phyloP scores from a whole-genome alignment of 2,888 invertebrate species.

The Atethmia centrago region DNA sequence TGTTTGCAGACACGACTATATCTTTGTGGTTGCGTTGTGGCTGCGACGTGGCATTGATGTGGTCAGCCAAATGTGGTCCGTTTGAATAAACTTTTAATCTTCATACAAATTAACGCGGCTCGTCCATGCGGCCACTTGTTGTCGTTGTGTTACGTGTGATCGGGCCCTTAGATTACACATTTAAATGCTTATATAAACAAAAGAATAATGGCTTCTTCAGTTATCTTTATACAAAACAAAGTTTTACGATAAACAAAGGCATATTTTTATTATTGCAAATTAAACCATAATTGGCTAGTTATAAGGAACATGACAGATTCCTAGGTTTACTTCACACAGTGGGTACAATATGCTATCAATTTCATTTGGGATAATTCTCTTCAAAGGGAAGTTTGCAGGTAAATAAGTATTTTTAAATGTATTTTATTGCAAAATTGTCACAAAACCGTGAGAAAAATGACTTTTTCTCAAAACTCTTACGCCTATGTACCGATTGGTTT shows the following conservation, averaged over 20 bases:
- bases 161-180: too few species aligned
- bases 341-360: too few species aligned
- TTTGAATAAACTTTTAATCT: too few species aligned
- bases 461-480: too few species aligned
- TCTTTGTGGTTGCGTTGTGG: too few species aligned
- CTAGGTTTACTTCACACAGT: background rate
- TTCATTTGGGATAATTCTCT: background rate
- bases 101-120: too few species aligned
- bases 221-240: background rate
- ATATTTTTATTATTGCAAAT: background rate
- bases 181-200: background rate
- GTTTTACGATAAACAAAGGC: background rate
- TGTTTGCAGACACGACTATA: too few species aligned
- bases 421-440: background rate
- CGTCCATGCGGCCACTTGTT: too few species aligned
- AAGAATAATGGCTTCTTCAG: background rate
- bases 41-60: too few species aligned
- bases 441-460: background rate
- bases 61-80: too few species aligned
- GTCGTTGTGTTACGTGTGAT: too few species aligned
- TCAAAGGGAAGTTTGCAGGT: background rate
- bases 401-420: background rate
- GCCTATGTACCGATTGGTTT: background rate
- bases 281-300: background rate
- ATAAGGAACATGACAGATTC: background rate